phyloP scores from a whole-genome alignment of 1,140 invertebrate genomes.

The Panagrolaimus sp. region DNA sequence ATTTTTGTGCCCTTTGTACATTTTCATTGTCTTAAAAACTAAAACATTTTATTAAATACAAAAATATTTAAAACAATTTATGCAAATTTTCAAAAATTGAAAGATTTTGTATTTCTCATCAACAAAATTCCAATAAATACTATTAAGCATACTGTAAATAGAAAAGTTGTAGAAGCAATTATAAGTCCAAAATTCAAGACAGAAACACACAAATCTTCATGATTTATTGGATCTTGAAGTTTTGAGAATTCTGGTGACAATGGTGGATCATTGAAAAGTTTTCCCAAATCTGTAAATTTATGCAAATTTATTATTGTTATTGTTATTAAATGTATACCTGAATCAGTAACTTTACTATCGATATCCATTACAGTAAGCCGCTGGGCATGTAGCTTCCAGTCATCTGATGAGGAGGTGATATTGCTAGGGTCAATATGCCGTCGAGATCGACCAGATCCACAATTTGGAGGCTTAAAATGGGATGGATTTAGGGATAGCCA shows the following conservation, averaged over 20 bases:
- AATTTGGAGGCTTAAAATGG: constrained; percentile 28
- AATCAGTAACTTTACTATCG: constrained; percentile 8
- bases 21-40: too few species aligned
- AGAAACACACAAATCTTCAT: constrained; percentile 25
- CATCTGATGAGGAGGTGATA: not conserved
- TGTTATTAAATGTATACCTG: not conserved
- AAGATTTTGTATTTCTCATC: too few species aligned
- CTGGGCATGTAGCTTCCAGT: constrained; percentile 26
- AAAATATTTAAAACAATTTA: too few species aligned
- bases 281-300: constrained; percentile 11
- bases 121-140: not conserved
- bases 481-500: constrained; percentile 16
- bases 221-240: not conserved
- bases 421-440: not conserved
- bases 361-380: constrained; percentile 28
- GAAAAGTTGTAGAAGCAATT: constrained; percentile 28
- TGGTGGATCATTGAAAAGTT: constrained; percentile 5
- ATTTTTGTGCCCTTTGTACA: too few species aligned
- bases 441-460: not conserved
- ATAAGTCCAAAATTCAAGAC: constrained; percentile 22
- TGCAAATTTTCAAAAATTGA: too few species aligned
- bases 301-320: not conserved
- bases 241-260: not conserved
- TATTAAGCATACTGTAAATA: constrained; percentile 25
- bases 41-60: too few species aligned